Evolutionary conservation across 2,113 vertebrate species (phyloP).

Genomic region (Cyanoramphus novaezelandiae): DNA sequence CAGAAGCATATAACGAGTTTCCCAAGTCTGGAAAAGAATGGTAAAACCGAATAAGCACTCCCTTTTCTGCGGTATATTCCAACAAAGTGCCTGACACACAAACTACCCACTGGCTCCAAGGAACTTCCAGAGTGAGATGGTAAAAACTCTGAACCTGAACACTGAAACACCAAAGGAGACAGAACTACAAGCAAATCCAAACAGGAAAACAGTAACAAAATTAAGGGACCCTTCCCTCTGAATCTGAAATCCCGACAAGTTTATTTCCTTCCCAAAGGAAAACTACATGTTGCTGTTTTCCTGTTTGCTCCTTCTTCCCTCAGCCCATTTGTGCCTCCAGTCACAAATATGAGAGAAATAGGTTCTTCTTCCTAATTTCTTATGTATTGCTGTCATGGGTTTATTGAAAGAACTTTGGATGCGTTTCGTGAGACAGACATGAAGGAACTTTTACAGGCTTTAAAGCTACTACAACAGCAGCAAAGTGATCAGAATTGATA

Average conservation of each 20-base stretch:
- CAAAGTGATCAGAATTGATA: not conserved
- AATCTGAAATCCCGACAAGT: not conserved
- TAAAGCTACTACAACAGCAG: not conserved
- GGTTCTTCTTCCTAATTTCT: not conserved
- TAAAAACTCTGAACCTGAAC: accelerated
- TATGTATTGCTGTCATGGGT: not conserved
- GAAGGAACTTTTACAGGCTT: not conserved
- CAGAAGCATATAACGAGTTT: slow-evolving; percentile 93
- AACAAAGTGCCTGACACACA: not conserved
- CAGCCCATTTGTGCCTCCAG: not conserved
- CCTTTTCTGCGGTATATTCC: not conserved
- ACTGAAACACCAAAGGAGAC: not conserved
- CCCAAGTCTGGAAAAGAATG: slow-evolving; percentile 84
- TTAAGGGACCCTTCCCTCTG: not conserved
- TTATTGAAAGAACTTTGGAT: not conserved
- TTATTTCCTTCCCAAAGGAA: not conserved
- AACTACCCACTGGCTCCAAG: not conserved
- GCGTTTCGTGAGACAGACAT: not conserved
- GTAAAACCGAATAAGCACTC: not conserved
- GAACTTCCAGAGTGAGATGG: not conserved
- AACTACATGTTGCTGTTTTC: not conserved
- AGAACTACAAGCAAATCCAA: not conserved
- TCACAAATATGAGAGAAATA: not conserved
- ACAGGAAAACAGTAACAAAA: not conserved
- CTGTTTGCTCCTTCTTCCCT: not conserved